Evolutionary conservation across 2,797 vertebrate genomes (phyloP), one percentile per base, ranked within the genome.

Genomic region (Crocidura indochinensis): DNA sequence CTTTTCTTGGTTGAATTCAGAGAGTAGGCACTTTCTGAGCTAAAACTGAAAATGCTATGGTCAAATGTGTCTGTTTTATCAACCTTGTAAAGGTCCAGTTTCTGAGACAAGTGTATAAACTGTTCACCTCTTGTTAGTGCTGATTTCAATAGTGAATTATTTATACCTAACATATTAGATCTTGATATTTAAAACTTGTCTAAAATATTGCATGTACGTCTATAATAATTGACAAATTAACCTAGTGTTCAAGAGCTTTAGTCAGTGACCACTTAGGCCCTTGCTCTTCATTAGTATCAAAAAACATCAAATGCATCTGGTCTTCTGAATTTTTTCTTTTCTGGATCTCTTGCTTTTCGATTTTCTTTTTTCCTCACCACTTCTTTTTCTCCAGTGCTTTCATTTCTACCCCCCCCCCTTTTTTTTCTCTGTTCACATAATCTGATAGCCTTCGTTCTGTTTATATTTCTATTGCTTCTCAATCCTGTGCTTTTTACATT

Each of bases 271-370:
- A 76, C 56, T 93, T 81, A 51, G 68, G 80, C 20, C 26, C 64
- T 64, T n/a, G 17, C 14, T 14, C 60, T 10, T 79, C n/a, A 64
- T 64, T 77, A 79, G 47, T 2, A 14, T 8, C 69, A 20, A 49
- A 67, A 31, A 76, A 27, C 24, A 14, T 68, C 27, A 31, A 62
- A 65, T 31, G 2, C 2, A 22, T 46, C 1, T 24, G 62, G 14
- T 81, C 68, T 94, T 60, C 38, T 20, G 26, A 87, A 38, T 0
- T 56, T 3, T 65, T 22, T 83, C 68, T 93, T 88, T 47, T 6
- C 44, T 82, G 56, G 29, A 68, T 26, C 74, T 74, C 46, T 56
- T 75, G 6, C 5, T 44, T 82, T 68, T 87, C 79, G 24, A 31
- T 10, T 77, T 87, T 26, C 38, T 17, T 72, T 87, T 49, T 92